Base-by-base conservation (phyloP, 2,113 vertebrate species). In the Ivindomyrus marchei region DNA sequence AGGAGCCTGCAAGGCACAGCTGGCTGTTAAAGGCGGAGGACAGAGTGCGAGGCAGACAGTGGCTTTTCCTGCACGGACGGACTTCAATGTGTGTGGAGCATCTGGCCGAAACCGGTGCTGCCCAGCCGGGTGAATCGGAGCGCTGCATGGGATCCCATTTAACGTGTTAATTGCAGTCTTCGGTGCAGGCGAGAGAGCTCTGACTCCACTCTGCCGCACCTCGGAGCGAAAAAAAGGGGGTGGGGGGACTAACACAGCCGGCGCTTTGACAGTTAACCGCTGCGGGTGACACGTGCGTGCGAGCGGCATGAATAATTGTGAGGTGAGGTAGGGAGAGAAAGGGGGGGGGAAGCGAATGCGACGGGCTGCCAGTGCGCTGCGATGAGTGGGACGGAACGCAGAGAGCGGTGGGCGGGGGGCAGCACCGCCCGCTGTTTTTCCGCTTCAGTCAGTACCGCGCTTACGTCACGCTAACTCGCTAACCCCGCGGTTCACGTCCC, bases 251-350 rank as follows among this genome's bases (percentile, higher is more conserved):
- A 39, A 88, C 62, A 27, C 85, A 52, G 42, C 45, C 86, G 77
- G 87, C 70, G 62, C 87, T 24, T 84, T 52, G 84, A 88, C 87
- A 66, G 90, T 90, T 88, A 90, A 90, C 74, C 21, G 42, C 77
- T 45, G 90, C 58, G 62, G 74, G 74, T 90, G 88, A 84, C 88
- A 85, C 88, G 88, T 88, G 87, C 87, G 88, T 52, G 52, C 74
- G 36, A 80, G 87, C 31, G 21, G 90, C 90, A 90, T 90, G 88
- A 88, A 90, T 90, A 66, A 90, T 88, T 53, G 85, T 39, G 85
- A 84, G 87, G 53, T 24, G 80, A 80, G 74, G 42, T 24, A 42
- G 46, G 39, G 47, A 77, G 85, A 50, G n/a, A 39, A 52, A 42
- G 9, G 86, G 62, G 42, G 89, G 39, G 52, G 87, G 42, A 39